phyloP scores from a whole-genome alignment of 1,140 invertebrate genomes.

The Hetaerina americana region DNA sequence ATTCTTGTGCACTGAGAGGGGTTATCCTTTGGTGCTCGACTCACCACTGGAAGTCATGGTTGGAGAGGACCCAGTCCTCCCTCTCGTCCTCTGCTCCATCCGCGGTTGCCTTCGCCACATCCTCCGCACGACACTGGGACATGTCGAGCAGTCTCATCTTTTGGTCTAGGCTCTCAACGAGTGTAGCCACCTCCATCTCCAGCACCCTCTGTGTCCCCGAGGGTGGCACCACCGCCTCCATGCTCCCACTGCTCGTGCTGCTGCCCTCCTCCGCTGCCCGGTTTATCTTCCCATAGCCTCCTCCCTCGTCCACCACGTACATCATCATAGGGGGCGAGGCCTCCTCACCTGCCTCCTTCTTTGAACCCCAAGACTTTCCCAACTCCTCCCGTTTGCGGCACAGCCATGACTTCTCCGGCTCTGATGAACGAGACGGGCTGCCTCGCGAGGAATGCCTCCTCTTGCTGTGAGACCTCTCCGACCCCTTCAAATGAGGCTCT shows the following conservation, averaged over 20 bases:
- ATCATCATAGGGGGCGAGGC: too few relatives aligned
- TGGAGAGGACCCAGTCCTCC: not conserved
- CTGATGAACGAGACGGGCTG: not conserved
- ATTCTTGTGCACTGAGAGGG: too few relatives aligned
- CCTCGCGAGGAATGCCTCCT: not conserved
- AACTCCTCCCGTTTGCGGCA: not conserved
- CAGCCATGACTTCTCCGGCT: not conserved
- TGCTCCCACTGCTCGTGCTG: not conserved
- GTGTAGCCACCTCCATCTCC: not conserved
- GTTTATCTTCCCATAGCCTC: not conserved
- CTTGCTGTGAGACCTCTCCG: not conserved
- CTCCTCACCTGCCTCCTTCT: too few relatives aligned
- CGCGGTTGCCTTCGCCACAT: not conserved
- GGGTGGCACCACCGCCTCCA: not conserved
- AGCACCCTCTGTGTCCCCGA: not conserved
- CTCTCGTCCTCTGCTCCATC: not conserved
- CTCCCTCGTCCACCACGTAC: not conserved
- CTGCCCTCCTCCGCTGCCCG: not conserved
- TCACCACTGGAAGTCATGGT: not conserved
- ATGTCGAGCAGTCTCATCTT: not conserved
- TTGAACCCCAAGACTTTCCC: not conserved
- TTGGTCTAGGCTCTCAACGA: not conserved
- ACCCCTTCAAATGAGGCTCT: not conserved
- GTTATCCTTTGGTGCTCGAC: too few relatives aligned
- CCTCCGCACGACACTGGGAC: not conserved